Conservation (phyloP, 2,113 vertebrate genomes). For the Rallus limicola region DNA sequence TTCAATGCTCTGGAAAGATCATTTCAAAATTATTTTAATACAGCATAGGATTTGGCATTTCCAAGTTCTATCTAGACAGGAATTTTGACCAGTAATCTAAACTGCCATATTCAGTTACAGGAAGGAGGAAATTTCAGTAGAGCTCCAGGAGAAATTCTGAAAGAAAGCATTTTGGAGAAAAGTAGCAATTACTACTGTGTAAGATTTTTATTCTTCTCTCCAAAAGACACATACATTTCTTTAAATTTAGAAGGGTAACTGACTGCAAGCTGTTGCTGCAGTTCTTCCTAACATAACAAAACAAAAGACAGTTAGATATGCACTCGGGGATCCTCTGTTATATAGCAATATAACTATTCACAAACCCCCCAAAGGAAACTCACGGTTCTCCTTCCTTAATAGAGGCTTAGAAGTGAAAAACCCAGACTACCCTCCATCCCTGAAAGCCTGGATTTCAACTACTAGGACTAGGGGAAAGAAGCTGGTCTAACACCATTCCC, state of each 20-base stretch:
- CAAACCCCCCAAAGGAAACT: background rate
- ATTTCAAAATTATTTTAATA: background rate
- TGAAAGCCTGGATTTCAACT: background rate
- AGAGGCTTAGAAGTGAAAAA: background rate
- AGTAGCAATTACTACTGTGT: background rate
- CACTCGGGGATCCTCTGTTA: background rate
- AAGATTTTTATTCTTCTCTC: background rate
- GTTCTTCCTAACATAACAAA: background rate
- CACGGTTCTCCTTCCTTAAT: background rate
- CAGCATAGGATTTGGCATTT: background rate
- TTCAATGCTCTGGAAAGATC: background rate
- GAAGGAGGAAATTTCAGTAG: background rate
- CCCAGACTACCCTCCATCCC: background rate
- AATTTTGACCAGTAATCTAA: background rate
- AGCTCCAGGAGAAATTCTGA: background rate
- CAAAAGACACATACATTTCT: background rate
- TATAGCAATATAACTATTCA: background rate
- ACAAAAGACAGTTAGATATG: background rate
- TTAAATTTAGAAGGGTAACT: background rate
- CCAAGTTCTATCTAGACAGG: background rate
- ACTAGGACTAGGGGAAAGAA: background rate
- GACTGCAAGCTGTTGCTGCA: background rate
- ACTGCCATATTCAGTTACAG: background rate
- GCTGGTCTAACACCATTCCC: background rate
- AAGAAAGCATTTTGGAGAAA: background rate